Conservation (phyloP, 64 coral and sea anemone genomes). For the Montipora sp. region DNA sequence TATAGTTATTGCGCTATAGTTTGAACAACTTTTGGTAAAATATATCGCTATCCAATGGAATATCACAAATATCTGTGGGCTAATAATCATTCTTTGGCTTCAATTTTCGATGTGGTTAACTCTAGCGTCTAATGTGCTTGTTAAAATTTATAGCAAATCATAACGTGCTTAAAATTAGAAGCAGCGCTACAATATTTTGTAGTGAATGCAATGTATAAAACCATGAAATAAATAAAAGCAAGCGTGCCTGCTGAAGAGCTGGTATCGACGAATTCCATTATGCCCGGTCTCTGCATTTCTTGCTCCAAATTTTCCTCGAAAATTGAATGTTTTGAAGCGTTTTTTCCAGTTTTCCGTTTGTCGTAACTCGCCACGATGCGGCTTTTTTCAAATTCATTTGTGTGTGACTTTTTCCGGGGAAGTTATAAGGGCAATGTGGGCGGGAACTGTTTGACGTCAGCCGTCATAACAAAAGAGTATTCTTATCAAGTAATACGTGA, state of each 20-base stretch:
- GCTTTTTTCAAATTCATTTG: constrained; percentile 13
- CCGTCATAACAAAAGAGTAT: constrained; percentile 39
- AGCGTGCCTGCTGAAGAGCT: constrained; percentile 39
- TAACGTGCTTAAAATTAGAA: constrained; percentile 3
- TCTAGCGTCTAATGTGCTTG: background rate
- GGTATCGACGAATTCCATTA: constrained; percentile 33
- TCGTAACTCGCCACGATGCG: constrained; percentile 23
- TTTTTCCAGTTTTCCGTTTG: background rate
- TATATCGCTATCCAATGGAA: background rate
- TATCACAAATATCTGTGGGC: background rate
- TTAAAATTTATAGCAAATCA: constrained; percentile 9
- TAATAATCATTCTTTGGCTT: background rate
- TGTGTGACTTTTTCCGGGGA: constrained; percentile 36
- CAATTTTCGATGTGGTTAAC: background rate
- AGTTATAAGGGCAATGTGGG: constrained; percentile 59
- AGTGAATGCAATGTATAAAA: background rate
- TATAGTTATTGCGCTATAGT: background rate
- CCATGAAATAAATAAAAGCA: constrained; percentile 13
- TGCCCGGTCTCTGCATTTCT: constrained; percentile 14
- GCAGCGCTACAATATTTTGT: background rate
- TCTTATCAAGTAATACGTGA: constrained; percentile 35
- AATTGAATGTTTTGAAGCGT: background rate
- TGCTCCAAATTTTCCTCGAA: background rate
- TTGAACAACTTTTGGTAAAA: background rate
- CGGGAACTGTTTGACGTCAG: constrained; percentile 40